These are phyloP conservation scores for Geodia barretti DNA, from an alignment of 37 sponge, comb jelly and placozoan genomes.

Conservation along the genomic window DNA sequence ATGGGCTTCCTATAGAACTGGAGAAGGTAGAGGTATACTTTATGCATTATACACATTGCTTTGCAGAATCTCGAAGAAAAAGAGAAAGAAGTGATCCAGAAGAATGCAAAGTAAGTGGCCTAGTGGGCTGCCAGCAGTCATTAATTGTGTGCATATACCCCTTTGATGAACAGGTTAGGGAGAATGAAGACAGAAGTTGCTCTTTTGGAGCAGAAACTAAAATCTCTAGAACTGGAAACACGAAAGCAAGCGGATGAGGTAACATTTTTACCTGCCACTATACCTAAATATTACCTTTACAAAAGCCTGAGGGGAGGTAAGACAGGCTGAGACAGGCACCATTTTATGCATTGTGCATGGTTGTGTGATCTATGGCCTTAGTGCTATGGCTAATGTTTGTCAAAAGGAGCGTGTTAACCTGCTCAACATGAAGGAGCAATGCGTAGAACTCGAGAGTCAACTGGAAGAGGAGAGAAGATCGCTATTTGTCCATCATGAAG, in stretches of 20 bases:
- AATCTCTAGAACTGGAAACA: constrained; percentile 1
- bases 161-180: background rate
- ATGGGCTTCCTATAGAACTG: too few species aligned
- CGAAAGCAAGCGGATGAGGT: constrained; percentile 5
- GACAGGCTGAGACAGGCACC: too few species aligned
- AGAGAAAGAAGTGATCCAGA: background rate
- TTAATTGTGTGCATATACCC: background rate
- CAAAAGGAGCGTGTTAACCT: too few species aligned
- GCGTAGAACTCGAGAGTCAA: background rate
- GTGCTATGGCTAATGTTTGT: too few species aligned
- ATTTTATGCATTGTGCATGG: too few species aligned
- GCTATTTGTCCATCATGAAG: background rate
- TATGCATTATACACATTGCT: too few species aligned
- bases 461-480: background rate
- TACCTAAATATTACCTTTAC: background rate
- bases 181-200: background rate
- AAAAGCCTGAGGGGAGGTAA: background rate
- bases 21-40: too few species aligned
- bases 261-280: background rate
- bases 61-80: constrained; percentile 1
- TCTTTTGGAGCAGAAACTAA: background rate
- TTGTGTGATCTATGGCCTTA: too few species aligned
- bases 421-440: background rate
- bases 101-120: background rate
- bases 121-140: background rate